Conservation (phyloP, 2,888 invertebrate genomes). For the Xylota sylvarum region DNA sequence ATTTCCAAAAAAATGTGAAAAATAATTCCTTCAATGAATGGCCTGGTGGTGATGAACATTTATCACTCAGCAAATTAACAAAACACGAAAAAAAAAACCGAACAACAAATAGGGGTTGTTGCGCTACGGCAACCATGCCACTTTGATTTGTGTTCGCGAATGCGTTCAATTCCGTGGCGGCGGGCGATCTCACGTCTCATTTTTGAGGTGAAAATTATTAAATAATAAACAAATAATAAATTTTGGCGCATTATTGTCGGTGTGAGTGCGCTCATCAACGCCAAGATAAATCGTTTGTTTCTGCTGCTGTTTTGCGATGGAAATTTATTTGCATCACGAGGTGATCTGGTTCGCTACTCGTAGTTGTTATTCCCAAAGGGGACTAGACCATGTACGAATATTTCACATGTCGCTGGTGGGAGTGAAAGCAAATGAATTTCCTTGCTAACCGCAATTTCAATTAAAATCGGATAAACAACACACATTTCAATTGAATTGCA, state of each 20-base stretch:
- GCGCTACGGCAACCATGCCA: conserved; percentile 15
- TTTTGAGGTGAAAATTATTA: conserved; percentile 67
- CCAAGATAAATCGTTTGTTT: conserved; percentile 61
- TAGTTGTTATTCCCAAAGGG: conserved; percentile 11
- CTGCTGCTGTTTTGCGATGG: conserved; percentile 24
- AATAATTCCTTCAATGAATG: conserved; percentile 6
- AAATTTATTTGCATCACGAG: conserved; percentile 57
- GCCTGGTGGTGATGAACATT: conserved; percentile 16
- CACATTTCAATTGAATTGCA: conserved; percentile 25
- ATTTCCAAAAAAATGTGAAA: neutral
- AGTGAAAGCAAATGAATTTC: conserved; percentile 25
- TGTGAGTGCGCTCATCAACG: conserved; percentile 71
- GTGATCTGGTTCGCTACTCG: conserved; percentile 45
- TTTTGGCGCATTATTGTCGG: conserved; percentile 45
- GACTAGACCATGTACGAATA: neutral
- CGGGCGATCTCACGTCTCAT: neutral
- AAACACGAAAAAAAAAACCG: too few relatives aligned
- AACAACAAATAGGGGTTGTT: conserved; percentile 22
- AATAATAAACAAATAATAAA: conserved; percentile 74
- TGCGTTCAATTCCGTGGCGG: conserved; percentile 9
- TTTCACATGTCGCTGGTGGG: conserved; percentile 16
- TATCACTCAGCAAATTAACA: conserved; percentile 46
- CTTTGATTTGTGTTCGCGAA: conserved; percentile 51
- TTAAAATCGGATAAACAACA: conserved; percentile 46
- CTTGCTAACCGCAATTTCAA: conserved; percentile 21